Evolutionary conservation across 2,888 invertebrate species (phyloP).

Genomic region (Salticus scenicus): DNA sequence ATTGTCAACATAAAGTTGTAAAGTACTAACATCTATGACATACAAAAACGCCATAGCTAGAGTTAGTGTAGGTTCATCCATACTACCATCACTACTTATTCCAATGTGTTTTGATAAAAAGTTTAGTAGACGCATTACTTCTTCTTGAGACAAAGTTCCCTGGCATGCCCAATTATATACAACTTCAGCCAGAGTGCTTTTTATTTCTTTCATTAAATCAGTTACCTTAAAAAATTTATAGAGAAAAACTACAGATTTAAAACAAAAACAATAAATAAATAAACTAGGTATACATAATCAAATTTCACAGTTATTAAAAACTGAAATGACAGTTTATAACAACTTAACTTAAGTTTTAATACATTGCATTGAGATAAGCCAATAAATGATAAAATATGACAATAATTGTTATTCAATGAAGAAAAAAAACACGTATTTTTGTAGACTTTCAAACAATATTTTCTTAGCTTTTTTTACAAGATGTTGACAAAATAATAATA

Average conservation of each 20-base stretch:
- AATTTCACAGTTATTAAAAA: background rate
- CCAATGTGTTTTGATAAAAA: slow-evolving; percentile 74
- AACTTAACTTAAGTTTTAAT: too few species aligned
- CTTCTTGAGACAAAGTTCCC: slow-evolving; percentile 83
- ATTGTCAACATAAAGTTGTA: slow-evolving; percentile 77
- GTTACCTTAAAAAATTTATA: slow-evolving; percentile 77
- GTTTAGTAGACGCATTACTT: slow-evolving; percentile 79
- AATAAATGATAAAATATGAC: too few species aligned
- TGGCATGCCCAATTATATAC: slow-evolving; percentile 87
- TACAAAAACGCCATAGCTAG: slow-evolving; percentile 89
- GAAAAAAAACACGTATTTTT: too few species aligned
- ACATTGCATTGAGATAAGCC: too few species aligned
- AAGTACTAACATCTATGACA: slow-evolving; percentile 86
- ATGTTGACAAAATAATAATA: too few species aligned
- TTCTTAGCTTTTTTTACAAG: too few species aligned
- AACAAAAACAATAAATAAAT: background rate
- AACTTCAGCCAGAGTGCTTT: slow-evolving; percentile 83
- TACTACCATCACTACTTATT: slow-evolving; percentile 80
- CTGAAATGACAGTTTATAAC: background rate
- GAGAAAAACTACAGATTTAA: background rate
- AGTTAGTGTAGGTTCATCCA: slow-evolving; percentile 87
- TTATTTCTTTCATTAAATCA: slow-evolving; percentile 85
- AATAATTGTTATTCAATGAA: too few species aligned
- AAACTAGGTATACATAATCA: background rate
- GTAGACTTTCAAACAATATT: too few species aligned